phyloP scores from a whole-genome alignment of 2,113 vertebrate species.

The Zosterops hypoxanthus region DNA sequence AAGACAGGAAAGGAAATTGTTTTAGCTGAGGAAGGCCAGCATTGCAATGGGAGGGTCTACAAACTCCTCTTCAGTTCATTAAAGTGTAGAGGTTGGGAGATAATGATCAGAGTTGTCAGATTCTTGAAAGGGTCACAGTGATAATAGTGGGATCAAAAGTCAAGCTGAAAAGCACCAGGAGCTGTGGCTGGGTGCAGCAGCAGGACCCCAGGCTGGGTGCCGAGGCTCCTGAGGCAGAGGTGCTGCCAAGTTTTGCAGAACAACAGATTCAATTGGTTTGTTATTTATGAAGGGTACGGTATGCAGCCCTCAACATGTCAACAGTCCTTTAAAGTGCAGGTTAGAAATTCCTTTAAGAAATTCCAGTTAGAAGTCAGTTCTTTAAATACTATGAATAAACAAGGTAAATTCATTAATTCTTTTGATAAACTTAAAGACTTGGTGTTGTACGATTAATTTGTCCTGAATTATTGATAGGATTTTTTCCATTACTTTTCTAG shows the following conservation, averaged over 20 bases:
- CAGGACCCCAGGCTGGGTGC: background rate
- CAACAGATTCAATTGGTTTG: background rate
- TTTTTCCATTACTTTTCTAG: background rate
- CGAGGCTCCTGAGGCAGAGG: background rate
- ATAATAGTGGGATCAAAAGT: background rate
- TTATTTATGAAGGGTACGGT: background rate
- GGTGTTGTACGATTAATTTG: background rate
- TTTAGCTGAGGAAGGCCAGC: background rate
- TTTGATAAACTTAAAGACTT: background rate
- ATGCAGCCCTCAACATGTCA: background rate
- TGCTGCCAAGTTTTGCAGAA: background rate
- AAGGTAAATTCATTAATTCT: background rate
- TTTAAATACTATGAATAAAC: background rate
- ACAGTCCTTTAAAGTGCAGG: background rate
- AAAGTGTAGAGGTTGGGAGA: background rate
- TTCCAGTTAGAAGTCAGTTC: background rate
- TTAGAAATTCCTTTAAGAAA: background rate
- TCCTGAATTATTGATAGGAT: background rate
- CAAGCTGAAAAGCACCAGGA: background rate
- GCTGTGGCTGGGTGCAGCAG: background rate
- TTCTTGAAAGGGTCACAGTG: background rate
- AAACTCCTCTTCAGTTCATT: background rate
- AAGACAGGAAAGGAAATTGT: background rate
- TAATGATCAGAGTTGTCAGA: background rate
- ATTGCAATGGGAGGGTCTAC: background rate